phyloP scores from a whole-genome alignment of 2,888 invertebrate species.

The Caenorhabditis sp. region DNA sequence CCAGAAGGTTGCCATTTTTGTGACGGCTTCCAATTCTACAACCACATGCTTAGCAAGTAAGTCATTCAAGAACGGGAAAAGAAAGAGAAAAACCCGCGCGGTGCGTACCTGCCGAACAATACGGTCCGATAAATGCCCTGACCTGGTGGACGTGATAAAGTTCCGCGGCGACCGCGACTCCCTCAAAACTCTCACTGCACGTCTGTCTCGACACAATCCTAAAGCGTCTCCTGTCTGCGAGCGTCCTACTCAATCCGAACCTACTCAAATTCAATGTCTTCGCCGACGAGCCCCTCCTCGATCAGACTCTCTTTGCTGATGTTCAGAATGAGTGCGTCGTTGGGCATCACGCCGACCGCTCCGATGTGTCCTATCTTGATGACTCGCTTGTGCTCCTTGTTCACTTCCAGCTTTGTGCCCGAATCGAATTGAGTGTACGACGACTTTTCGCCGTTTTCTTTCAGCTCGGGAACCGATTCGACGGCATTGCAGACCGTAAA shows the following conservation, averaged over 20 bases:
- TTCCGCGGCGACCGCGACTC: constrained; percentile 78
- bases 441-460: constrained; percentile 46
- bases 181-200: constrained; percentile 75
- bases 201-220: constrained; percentile 74
- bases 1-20: constrained; percentile 78
- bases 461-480: constrained; percentile 17
- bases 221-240: no score
- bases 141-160: constrained; percentile 78
- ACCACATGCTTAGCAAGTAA: not conserved
- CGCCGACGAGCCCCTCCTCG: constrained; percentile 72
- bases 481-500: not conserved
- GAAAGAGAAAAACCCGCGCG: not conserved
- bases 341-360: constrained; percentile 73
- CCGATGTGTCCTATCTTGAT: constrained; percentile 66
- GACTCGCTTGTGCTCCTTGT: constrained; percentile 59
- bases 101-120: constrained; percentile 71
- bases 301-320: constrained; percentile 71
- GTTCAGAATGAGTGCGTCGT: constrained; percentile 72
- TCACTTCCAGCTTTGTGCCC: constrained; percentile 58
- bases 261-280: constrained; percentile 75
- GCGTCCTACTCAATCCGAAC: no score
- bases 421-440: constrained; percentile 61
- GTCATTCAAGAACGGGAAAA: not conserved
- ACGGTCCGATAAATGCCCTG: constrained; percentile 78
- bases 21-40: constrained; percentile 76